phyloP scores from a whole-genome alignment of 2,797 vertebrate species.

The Yasuhikotakia modesta region DNA sequence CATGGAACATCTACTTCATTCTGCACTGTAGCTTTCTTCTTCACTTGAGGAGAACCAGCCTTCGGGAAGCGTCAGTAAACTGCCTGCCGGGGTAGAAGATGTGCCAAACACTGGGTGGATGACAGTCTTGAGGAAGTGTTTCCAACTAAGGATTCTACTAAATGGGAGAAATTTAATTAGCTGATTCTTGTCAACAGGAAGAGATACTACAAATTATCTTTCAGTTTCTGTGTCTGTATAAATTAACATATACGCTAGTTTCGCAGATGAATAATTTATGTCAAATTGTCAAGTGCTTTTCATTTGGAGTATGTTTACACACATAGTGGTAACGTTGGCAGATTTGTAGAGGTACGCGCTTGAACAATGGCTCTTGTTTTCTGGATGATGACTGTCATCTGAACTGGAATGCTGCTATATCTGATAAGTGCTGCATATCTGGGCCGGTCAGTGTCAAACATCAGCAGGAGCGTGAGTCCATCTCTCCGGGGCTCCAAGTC shows the following conservation, averaged over 20 bases:
- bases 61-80: not conserved
- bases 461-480: slow-evolving; percentile 15
- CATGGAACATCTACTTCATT: not conserved
- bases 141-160: not conserved
- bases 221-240: not conserved
- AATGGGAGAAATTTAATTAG: slow-evolving; percentile 16
- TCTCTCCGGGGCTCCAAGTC: slow-evolving; percentile 15
- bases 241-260: no score
- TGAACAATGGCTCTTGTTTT: slow-evolving; percentile 56
- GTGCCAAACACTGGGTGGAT: slow-evolving; percentile 5
- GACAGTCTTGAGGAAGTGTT: slow-evolving; percentile 7
- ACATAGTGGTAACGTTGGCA: slow-evolving; percentile 21
- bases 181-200: not conserved
- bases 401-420: slow-evolving; percentile 53
- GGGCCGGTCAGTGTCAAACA: slow-evolving; percentile 46
- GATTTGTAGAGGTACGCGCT: slow-evolving; percentile 6
- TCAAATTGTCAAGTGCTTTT: no score
- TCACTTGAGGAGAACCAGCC: slow-evolving; percentile 11
- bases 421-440: slow-evolving; percentile 52
- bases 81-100: not conserved
- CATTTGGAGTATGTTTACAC: no score
- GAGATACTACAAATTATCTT: not conserved
- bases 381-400: slow-evolving; percentile 48
- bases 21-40: not conserved
- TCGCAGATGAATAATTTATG: no score